Base-by-base conservation (phyloP, 2,113 vertebrate species). In the Apus apus region DNA sequence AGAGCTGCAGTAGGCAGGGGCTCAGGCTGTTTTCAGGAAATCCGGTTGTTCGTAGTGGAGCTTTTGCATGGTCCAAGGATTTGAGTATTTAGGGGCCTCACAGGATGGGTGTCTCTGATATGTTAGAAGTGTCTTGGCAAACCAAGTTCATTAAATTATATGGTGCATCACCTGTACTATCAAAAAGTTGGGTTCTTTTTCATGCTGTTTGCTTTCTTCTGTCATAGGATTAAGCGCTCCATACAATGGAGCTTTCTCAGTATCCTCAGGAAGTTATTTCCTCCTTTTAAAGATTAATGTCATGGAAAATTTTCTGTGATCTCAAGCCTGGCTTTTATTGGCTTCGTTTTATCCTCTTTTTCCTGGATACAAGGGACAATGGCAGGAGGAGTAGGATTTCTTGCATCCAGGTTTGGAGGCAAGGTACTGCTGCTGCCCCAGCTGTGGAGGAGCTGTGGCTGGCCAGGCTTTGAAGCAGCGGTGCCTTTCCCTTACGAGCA, bases 221-320 rank as follows among this genome's bases (percentile, higher is more conserved):
- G 40, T 32, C 32, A 50, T 29, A 85, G 54, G 58, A 65, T 85
- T 75, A 61, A 89, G 53, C 20, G 20, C 3, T 67, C 30, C 32
- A 75, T 87, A 89, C 46, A 82, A 15, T 9, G 15, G n/a, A 40
- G 36, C 50, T 82, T 94, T 91, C 77, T 85, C 50, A 15, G 54
- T 86, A 40, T 76, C 62, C 84, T 87, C 4, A 2, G 57, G 73
- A 91, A 82, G 25, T 87, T 85, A 58, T 82, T 89, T 85, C 54
- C 58, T 79, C 73, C 71, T n/a, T 89, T 95, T 85, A 75, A 89
- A 85, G 50, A 66, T 79, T 78, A 93, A 57, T 54, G 53, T 70
- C 0, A 54, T 57, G n/a, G 65, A 76, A 87, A n/a, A 50, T 78
- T 68, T 78, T 67, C 50, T 94, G 91, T 91, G 38, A 82, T 87